Percentiles rank a stretch among this genome's conserved stretches.
Evolutionary conservation across 1,140 invertebrate genomes (phyloP).

Genomic region (Orchesella cincta): DNA sequence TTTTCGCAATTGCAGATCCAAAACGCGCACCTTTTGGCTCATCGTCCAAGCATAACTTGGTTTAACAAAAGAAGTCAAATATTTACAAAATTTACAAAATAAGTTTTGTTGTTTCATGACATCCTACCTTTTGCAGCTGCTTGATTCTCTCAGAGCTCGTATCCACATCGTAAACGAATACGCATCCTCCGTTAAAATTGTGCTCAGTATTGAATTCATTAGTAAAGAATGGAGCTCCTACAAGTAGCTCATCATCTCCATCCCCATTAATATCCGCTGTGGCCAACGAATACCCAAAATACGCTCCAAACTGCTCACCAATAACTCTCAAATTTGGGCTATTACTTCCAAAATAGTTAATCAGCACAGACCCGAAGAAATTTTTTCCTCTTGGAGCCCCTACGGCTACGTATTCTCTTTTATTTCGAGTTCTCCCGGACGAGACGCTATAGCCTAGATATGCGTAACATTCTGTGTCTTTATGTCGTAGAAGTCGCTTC

Average conservation of each 20-base stretch:
- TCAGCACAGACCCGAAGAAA: not conserved
- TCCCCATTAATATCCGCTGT: slow-evolving; percentile 4
- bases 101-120: too few relatives aligned
- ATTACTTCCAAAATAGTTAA: not conserved
- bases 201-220: not conserved
- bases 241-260: not conserved
- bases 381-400: not conserved
- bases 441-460: not conserved
- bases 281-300: slow-evolving; percentile 2
- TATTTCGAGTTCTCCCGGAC: not conserved
- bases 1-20: not conserved
- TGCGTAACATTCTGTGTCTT: too few relatives aligned
- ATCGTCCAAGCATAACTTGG: too few relatives aligned
- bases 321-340: not conserved
- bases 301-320: not conserved
- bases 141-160: too few relatives aligned
- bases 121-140: too few relatives aligned
- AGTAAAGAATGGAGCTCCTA: not conserved
- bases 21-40: not conserved
- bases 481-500: too few relatives aligned
- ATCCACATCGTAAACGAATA: not conserved
- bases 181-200: not conserved
- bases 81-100: not conserved
- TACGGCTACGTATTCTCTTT: not conserved
- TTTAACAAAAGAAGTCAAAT: not conserved